Evolutionary conservation across 2,888 invertebrate genomes (phyloP), one percentile per base, ranked within the genome.

Genomic region (Anticlea derivata): DNA sequence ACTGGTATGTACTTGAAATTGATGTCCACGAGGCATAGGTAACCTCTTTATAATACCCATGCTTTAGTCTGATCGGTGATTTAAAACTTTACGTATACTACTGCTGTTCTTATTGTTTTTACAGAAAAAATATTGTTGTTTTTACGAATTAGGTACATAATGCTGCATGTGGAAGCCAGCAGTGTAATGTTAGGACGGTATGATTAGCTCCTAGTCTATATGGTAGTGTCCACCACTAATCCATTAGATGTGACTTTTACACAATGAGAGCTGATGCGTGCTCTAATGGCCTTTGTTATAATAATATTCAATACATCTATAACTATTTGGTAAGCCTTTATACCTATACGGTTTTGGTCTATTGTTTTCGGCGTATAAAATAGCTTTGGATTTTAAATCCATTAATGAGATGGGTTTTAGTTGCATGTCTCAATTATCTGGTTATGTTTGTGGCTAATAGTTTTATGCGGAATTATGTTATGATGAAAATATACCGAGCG

Each of bases 241-340:
- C 88, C 86, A 88, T 88, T 87, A 86, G 80, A 77, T 77, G 74
- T 69, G 76, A 82, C 80, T 82, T 80, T 81, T 77, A 70, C 73
- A 86, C 84, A 83, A 86, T 85, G 63, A 65, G 61, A 60, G 46
- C 50, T 73, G 73, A 70, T 70, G 75, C 43, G 55, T 50, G 47
- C 43, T 65, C 51, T 50, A 74, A 70, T 58, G 60, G 69, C 66
- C 65, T 75, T 46, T 51, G 52, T 46, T 34, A 40, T 22, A 33
- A 27, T 20, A 46, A 41, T 52, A 45, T 45, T 41, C 39, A 22
- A 47, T 43, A 50, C 29, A 41, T 58, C 12, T 48, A 12, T 5
- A 13, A 26, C 30, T 33, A 43, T 12, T 37, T 38, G 29, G 40
- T 34, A 40, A 7, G 38, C 27, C 34, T 30, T 22, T 30, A 50